Percentiles rank a stretch among this genome's conserved stretches.
These are phyloP conservation scores for Apodemia zela DNA, from an alignment of 2,888 invertebrate genomes.

Conservation along the genomic window DNA sequence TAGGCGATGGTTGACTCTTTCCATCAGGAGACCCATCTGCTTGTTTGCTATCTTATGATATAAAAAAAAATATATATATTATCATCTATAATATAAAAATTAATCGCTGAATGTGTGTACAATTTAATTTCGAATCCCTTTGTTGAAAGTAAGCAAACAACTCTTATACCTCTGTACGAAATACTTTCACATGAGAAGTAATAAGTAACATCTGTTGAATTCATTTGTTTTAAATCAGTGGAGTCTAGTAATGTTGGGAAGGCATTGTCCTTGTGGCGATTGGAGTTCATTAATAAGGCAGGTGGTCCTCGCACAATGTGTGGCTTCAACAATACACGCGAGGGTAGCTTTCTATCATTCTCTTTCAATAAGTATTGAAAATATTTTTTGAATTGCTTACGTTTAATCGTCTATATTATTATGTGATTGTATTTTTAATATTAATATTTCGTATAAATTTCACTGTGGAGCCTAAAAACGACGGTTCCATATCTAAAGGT, in stretches of 20 bases:
- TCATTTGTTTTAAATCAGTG: conserved; percentile 20
- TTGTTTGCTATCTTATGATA: too few species aligned
- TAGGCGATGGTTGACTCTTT: too few species aligned
- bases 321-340: conserved; percentile 51
- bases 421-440: conserved; percentile 3
- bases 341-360: conserved; percentile 43
- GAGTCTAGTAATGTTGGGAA: conserved; percentile 25
- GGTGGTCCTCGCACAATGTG: conserved; percentile 66
- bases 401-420: background rate
- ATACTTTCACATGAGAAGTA: conserved; percentile 2
- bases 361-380: conserved; percentile 26
- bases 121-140: background rate
- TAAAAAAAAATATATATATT: too few species aligned
- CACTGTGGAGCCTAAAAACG: too few species aligned
- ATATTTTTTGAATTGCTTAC: conserved; percentile 11
- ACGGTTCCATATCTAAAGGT: too few species aligned
- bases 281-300: conserved; percentile 62
- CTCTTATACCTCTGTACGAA: background rate
- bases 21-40: too few species aligned
- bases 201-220: conserved; percentile 13
- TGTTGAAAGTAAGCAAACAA: background rate
- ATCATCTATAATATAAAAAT: too few species aligned
- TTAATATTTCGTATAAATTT: background rate
- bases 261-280: conserved; percentile 39
- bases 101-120: too few species aligned